Conservation (phyloP, 2,888 invertebrate genomes). For the Monochamus alternatus region DNA sequence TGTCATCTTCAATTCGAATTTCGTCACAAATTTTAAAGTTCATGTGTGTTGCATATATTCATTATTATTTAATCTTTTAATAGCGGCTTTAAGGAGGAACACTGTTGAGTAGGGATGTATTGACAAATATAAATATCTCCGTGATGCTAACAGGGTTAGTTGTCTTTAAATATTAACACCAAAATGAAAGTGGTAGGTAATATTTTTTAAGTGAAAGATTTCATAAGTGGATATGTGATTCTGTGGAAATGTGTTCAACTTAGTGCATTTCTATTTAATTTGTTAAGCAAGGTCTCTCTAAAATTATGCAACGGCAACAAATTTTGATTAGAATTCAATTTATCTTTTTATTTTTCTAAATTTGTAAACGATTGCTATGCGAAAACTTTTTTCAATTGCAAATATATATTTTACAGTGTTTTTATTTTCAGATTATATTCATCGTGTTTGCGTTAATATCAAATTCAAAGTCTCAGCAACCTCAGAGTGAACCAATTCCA, state of each 20-base stretch:
- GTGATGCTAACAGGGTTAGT: conserved; percentile 37
- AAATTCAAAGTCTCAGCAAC: conserved; percentile 7
- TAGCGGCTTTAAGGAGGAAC: conserved; percentile 9
- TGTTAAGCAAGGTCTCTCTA: not conserved
- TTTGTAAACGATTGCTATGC: not conserved
- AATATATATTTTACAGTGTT: not conserved
- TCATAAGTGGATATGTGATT: conserved; percentile 3
- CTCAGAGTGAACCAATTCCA: conserved; percentile 72
- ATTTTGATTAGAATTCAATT: not conserved
- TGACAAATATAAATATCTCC: conserved; percentile 45
- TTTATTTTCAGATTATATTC: conserved; percentile 21
- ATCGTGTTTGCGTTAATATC: not conserved
- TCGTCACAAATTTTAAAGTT: conserved; percentile 57
- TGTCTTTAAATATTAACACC: conserved; percentile 31
- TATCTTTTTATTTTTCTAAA: not conserved
- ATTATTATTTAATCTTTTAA: conserved; percentile 52
- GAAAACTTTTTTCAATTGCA: not conserved
- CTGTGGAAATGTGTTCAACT: not conserved
- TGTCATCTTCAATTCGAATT: conserved; percentile 50
- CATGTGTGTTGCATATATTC: conserved; percentile 52
- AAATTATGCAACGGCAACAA: not conserved
- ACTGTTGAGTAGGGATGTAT: conserved; percentile 44
- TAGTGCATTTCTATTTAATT: not conserved
- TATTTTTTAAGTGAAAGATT: not conserved
- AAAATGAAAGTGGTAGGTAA: conserved; percentile 53